A percentile compares a stretch with the other conserved stretches of the same genome.
phyloP scores from a whole-genome alignment of 2,113 vertebrate genomes.

The Xenopus borealis region DNA sequence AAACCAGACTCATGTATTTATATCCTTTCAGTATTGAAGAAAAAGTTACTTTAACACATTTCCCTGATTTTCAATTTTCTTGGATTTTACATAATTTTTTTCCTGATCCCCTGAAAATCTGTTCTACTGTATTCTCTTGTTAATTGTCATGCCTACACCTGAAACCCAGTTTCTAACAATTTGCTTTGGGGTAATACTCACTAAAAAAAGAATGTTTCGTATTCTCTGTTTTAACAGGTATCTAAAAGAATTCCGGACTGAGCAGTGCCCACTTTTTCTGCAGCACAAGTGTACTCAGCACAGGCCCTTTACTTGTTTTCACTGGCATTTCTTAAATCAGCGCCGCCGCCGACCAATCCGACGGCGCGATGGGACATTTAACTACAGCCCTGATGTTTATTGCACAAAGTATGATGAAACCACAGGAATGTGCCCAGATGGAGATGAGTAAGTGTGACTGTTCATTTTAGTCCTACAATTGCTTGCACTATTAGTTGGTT shows the following conservation, averaged over 20 bases:
- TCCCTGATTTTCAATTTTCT: too few species aligned
- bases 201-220: too few species aligned
- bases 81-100: too few species aligned
- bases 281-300: constrained; percentile 95
- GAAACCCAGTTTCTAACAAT: too few species aligned
- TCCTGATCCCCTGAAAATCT: too few species aligned
- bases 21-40: too few species aligned
- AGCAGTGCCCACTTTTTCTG: constrained; percentile 90
- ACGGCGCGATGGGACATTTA: constrained; percentile 88
- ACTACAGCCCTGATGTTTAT: constrained; percentile 93
- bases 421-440: constrained; percentile 87
- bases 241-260: constrained; percentile 93
- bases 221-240: constrained; percentile 73
- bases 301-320: constrained; percentile 92
- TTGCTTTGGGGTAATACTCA: too few species aligned
- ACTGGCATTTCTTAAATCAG: constrained; percentile 95
- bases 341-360: constrained; percentile 84
- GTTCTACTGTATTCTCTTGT: too few species aligned
- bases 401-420: constrained; percentile 93
- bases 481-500: too few species aligned
- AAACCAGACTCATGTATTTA: too few species aligned
- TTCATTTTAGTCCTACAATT: background rate
- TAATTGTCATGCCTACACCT: too few species aligned
- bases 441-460: constrained; percentile 82
- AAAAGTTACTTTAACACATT: too few species aligned